phyloP scores from a whole-genome alignment of 2,113 vertebrate genomes.

The Hydrochoerus hydrochaeris region DNA sequence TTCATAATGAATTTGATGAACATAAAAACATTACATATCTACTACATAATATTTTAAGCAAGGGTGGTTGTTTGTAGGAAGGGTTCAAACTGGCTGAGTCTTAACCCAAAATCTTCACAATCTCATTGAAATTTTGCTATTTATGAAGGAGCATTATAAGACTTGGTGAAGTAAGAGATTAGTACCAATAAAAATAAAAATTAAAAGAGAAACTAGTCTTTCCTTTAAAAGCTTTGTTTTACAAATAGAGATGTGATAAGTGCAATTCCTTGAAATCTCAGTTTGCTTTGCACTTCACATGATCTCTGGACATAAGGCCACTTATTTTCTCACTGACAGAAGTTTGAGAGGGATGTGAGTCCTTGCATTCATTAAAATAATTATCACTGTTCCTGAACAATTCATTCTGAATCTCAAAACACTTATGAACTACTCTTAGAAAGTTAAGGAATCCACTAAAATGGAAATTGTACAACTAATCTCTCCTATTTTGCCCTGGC shows the following conservation, averaged over 20 bases:
- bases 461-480: not conserved
- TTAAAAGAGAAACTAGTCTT: not conserved
- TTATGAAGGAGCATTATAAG: not conserved
- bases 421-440: constrained; percentile 25
- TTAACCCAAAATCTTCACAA: not conserved
- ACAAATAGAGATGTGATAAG: constrained; percentile 12
- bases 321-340: not conserved
- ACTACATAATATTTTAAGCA: not conserved
- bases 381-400: not conserved
- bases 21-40: not conserved
- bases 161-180: not conserved
- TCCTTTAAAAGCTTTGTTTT: not conserved
- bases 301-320: not conserved
- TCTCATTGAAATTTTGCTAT: constrained; percentile 26
- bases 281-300: constrained; percentile 26
- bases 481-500: not conserved
- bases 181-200: not conserved
- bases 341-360: not conserved
- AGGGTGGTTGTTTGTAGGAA: not conserved
- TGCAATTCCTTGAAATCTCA: not conserved
- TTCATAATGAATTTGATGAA: not conserved
- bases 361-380: not conserved
- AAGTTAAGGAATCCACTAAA: not conserved
- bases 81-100: not conserved
- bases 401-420: constrained; percentile 16